Percentiles rank a stretch among this genome's conserved stretches.
These are phyloP conservation scores for Plectrocnemia conspersa DNA, from an alignment of 1,140 invertebrate genomes.

Conservation along the genomic window DNA sequence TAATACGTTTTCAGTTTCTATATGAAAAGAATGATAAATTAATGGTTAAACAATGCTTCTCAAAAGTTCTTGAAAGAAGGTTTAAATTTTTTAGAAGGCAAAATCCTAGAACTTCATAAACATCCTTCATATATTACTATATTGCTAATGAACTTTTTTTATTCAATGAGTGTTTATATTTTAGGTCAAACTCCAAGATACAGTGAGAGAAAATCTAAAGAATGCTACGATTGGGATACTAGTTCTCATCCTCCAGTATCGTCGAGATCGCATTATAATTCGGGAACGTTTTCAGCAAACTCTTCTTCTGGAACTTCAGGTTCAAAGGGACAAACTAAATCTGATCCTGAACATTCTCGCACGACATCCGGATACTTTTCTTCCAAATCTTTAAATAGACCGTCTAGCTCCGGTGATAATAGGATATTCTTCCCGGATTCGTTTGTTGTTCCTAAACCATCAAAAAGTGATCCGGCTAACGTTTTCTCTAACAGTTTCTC, in stretches of 20 bases:
- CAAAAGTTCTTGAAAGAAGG: no score
- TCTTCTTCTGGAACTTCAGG: conserved; percentile 49
- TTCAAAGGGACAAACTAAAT: conserved; percentile 42
- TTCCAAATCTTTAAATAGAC: conserved; percentile 36
- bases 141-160: no score
- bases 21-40: no score
- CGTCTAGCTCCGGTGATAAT: conserved; percentile 44
- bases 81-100: no score
- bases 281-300: conserved; percentile 47
- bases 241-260: conserved; percentile 13
- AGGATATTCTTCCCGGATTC: conserved; percentile 49
- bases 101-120: no score
- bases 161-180: no score
- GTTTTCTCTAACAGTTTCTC: conserved; percentile 33
- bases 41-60: no score
- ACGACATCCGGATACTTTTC: conserved; percentile 15
- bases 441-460: conserved; percentile 44
- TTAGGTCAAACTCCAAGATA: conserved; percentile 25
- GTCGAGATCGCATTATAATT: conserved; percentile 32
- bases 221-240: conserved; percentile 28
- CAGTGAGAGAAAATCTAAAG: conserved; percentile 20
- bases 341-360: conserved; percentile 38
- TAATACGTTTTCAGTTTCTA: no score
- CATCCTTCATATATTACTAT: no score
- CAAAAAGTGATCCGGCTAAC: conserved; percentile 37